These are phyloP conservation scores for Pluvialis apricaria DNA, from an alignment of 2,113 vertebrate genomes.

Conservation along the genomic window DNA sequence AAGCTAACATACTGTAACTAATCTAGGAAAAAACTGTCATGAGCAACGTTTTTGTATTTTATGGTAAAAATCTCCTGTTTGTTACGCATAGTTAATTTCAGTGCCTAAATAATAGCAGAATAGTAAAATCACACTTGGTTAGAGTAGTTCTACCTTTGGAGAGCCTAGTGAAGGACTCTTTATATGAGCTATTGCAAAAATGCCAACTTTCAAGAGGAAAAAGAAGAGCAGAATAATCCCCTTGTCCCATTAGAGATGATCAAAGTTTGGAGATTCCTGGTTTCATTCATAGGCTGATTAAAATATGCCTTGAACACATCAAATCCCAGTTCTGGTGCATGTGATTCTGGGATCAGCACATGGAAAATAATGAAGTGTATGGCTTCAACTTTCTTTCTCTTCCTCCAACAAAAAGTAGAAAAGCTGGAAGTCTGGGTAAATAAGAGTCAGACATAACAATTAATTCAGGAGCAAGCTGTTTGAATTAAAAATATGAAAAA, in stretches of 20 bases:
- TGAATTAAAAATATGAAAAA: conserved; percentile 1
- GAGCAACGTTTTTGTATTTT: neutral
- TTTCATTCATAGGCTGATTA: neutral
- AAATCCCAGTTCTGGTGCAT: neutral
- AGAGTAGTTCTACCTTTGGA: neutral
- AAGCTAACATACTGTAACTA: neutral
- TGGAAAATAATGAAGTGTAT: neutral
- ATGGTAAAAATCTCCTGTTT: neutral
- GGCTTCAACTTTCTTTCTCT: neutral
- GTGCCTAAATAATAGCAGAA: neutral
- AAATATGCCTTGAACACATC: neutral
- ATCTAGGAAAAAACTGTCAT: neutral
- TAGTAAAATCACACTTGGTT: neutral
- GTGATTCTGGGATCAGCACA: neutral
- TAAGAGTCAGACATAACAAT: neutral
- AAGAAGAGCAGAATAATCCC: neutral
- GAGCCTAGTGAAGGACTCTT: neutral
- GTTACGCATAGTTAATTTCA: neutral
- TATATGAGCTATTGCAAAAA: neutral
- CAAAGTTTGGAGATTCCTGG: neutral
- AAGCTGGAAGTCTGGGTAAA: neutral
- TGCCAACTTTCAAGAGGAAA: neutral
- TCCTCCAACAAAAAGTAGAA: neutral
- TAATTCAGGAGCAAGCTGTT: neutral
- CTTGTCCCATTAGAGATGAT: neutral